These are phyloP conservation scores for Orius insidiosus DNA, from an alignment of 1,140 invertebrate genomes.

Conservation along the genomic window DNA sequence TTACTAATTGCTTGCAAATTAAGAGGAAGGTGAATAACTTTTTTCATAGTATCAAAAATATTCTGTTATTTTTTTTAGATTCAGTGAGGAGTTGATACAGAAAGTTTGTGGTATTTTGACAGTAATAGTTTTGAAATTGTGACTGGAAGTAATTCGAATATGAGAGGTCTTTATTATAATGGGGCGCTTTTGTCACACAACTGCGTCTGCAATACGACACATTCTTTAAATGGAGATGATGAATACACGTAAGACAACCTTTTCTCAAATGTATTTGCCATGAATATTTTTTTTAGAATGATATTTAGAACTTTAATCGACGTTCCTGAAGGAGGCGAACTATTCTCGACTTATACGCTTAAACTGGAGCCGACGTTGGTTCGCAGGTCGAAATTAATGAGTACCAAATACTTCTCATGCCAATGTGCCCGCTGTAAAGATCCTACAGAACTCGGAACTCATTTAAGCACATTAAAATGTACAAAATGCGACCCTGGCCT, in stretches of 20 bases:
- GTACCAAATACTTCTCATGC: slow-evolving; percentile 61
- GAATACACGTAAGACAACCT: too few species aligned
- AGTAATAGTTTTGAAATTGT: slow-evolving; percentile 19
- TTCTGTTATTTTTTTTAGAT: slow-evolving; percentile 17
- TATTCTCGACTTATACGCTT: slow-evolving; percentile 59
- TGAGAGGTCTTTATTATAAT: slow-evolving; percentile 36
- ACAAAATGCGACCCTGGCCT: slow-evolving; percentile 55
- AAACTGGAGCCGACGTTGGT: slow-evolving; percentile 44
- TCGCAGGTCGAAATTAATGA: slow-evolving; percentile 44
- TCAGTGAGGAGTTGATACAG: slow-evolving; percentile 19
- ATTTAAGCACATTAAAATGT: slow-evolving; percentile 60
- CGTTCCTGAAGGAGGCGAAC: slow-evolving; percentile 39
- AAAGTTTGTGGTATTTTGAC: slow-evolving; percentile 20
- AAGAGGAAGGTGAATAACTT: background rate
- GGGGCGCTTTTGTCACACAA: slow-evolving; percentile 56
- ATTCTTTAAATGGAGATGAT: slow-evolving; percentile 31
- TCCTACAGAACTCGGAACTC: slow-evolving; percentile 54
- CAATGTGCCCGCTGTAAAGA: slow-evolving; percentile 52
- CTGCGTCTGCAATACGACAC: slow-evolving; percentile 55
- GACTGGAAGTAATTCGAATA: slow-evolving; percentile 28
- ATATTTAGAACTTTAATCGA: slow-evolving; percentile 43
- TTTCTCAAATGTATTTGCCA: too few species aligned
- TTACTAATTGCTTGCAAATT: slow-evolving; percentile 50
- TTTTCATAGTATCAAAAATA: too few species aligned
- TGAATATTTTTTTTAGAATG: slow-evolving; percentile 19